phyloP scores from a whole-genome alignment of 1,140 invertebrate species.

The Pseudobourletiella spinata region DNA sequence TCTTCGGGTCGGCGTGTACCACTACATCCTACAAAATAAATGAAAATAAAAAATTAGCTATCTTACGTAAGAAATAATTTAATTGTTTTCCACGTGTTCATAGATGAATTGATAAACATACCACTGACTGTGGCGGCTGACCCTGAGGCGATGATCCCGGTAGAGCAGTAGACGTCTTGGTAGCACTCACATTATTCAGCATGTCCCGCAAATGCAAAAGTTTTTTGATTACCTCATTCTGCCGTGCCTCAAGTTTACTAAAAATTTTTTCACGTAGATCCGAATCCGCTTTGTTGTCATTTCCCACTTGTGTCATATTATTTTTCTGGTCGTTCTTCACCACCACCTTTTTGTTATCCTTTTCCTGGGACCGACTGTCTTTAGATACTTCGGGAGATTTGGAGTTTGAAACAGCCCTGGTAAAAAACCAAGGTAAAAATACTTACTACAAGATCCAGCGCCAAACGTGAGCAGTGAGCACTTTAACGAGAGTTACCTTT shows the following conservation, averaged over 20 bases:
- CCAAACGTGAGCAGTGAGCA: too few relatives aligned
- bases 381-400: too few relatives aligned
- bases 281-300: too few relatives aligned
- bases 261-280: too few relatives aligned
- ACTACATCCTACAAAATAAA: not conserved
- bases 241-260: not conserved
- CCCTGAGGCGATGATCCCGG: not conserved
- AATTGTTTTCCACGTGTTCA: not conserved
- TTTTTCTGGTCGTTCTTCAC: too few relatives aligned
- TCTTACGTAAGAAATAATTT: not conserved
- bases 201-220: not conserved
- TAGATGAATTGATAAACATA: not conserved
- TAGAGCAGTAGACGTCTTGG: not conserved
- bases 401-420: too few relatives aligned
- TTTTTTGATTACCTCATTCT: not conserved
- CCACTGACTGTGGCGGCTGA: not conserved
- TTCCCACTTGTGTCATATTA: too few relatives aligned
- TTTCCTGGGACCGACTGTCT: too few relatives aligned
- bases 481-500: too few relatives aligned
- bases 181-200: not conserved
- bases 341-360: too few relatives aligned
- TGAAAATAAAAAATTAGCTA: not conserved
- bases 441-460: too few relatives aligned
- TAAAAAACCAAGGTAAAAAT: too few relatives aligned
- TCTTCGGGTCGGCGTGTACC: not conserved